A percentile compares a stretch with the other conserved stretches of the same genome.
These are phyloP conservation scores for Oophaga pumilio DNA, from an alignment of 2,113 vertebrate species.

Conservation along the genomic window DNA sequence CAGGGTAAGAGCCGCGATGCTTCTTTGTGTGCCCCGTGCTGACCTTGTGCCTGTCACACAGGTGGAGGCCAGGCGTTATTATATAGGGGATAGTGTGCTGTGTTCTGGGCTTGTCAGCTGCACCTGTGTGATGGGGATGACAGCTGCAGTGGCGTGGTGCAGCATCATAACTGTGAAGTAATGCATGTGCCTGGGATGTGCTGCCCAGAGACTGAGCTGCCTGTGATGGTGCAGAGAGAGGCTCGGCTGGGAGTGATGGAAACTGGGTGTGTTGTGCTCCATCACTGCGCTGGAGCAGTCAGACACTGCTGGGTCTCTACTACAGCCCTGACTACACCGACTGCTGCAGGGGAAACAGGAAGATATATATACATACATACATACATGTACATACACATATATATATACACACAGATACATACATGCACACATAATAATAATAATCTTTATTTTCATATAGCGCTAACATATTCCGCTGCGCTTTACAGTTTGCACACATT, in stretches of 20 bases:
- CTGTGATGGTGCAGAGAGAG: neutral
- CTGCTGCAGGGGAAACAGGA: neutral
- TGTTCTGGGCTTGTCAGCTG: neutral
- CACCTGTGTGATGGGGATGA: neutral
- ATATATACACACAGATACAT: too few relatives aligned
- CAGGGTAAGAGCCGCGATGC: constrained; percentile 44
- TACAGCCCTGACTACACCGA: neutral
- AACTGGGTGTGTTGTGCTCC: constrained; percentile 40
- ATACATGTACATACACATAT: too few relatives aligned
- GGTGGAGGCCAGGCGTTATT: neutral
- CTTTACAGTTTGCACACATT: too few relatives aligned
- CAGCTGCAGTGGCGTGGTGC: constrained; percentile 23
- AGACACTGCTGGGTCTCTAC: neutral
- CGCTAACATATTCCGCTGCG: too few relatives aligned
- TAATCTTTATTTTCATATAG: too few relatives aligned
- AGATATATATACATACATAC: neutral
- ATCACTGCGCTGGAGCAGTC: neutral
- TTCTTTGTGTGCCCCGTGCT: constrained; percentile 4
- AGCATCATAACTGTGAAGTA: neutral
- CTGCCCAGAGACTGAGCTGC: neutral
- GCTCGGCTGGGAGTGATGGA: neutral
- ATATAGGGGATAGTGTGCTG: neutral
- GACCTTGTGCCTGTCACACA: neutral
- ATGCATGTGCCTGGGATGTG: neutral
- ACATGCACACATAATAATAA: too few relatives aligned